phyloP scores from a whole-genome alignment of 1,140 invertebrate species.

The Musca domestica region DNA sequence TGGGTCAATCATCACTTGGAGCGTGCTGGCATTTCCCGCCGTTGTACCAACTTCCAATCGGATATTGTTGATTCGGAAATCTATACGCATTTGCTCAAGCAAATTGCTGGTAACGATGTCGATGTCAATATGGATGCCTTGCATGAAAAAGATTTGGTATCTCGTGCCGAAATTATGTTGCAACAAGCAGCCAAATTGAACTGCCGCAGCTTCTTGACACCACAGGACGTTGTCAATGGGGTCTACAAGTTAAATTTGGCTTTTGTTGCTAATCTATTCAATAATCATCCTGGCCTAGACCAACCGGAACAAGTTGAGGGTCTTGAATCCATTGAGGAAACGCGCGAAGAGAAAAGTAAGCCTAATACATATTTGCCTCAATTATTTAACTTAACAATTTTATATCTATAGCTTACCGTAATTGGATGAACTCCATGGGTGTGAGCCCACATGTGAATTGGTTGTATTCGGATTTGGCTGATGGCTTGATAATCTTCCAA shows the following conservation, averaged over 20 bases:
- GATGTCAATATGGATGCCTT: constrained; percentile 84
- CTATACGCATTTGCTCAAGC: constrained; percentile 89
- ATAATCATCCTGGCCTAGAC: constrained; percentile 91
- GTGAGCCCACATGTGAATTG: constrained; percentile 95
- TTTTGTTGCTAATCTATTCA: constrained; percentile 99
- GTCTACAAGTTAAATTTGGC: constrained; percentile 98
- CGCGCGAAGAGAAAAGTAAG: constrained; percentile 88
- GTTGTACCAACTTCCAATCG: constrained; percentile 90
- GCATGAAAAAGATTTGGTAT: constrained; percentile 71
- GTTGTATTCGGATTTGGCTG: constrained; percentile 95
- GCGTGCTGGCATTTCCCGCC: constrained; percentile 74
- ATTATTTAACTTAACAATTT: neutral
- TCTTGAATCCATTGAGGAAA: constrained; percentile 85
- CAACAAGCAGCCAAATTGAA: constrained; percentile 94
- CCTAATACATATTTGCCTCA: constrained; percentile 23
- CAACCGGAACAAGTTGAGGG: constrained; percentile 72
- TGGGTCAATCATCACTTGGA: constrained; percentile 99
- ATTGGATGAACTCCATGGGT: constrained; percentile 99
- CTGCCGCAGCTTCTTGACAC: constrained; percentile 91
- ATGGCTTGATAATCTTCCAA: constrained; percentile 96
- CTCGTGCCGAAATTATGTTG: constrained; percentile 93
- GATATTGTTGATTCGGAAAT: constrained; percentile 97
- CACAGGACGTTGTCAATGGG: constrained; percentile 92
- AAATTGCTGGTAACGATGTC: constrained; percentile 86
- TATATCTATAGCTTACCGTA: constrained; percentile 80